Percentiles rank a stretch among this genome's conserved stretches.
Evolutionary conservation across 2,797 vertebrate genomes (phyloP).

Genomic region (Myotis planiceps): DNA sequence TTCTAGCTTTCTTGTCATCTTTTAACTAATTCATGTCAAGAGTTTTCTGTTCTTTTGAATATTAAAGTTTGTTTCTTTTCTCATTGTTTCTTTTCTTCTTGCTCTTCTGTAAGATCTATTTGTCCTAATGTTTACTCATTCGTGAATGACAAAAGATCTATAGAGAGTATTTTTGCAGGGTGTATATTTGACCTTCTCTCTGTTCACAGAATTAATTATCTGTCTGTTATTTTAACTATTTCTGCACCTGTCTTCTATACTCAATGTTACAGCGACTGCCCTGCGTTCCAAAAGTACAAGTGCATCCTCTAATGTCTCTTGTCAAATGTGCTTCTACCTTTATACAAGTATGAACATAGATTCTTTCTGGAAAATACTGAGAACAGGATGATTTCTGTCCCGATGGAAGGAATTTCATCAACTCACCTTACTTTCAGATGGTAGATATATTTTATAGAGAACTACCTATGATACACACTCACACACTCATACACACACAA

Average conservation of each 20-base stretch:
- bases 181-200: neutral
- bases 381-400: neutral
- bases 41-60: neutral
- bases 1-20: neutral
- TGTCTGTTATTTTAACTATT: neutral
- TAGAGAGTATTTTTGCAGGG: neutral
- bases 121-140: neutral
- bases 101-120: neutral
- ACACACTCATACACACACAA: too few species aligned
- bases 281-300: neutral
- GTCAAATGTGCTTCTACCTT: neutral
- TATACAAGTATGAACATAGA: neutral
- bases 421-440: neutral
- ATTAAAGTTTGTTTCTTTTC: neutral
- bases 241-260: neutral
- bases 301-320: neutral
- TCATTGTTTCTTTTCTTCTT: neutral
- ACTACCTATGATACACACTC: neutral
- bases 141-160: neutral
- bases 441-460: neutral
- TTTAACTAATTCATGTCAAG: neutral
- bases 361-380: neutral
- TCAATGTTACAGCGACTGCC: neutral
- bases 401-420: neutral
- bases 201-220: neutral